phyloP scores from a whole-genome alignment of 30 jellyfish, hydroid and myxozoan genomes.

The Hydractinia symbiolongicarpus region DNA sequence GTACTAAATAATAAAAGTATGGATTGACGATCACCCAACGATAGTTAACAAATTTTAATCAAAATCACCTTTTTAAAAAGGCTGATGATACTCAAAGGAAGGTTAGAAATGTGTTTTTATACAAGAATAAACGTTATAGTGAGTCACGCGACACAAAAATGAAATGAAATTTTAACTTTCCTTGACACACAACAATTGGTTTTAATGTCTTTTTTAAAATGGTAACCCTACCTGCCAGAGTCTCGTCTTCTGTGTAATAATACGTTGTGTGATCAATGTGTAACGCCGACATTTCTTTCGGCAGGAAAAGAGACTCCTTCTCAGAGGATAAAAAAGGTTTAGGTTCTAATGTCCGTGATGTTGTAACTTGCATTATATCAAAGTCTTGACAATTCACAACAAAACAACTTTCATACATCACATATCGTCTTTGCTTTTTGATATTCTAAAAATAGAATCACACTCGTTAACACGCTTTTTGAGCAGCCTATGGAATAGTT shows the following conservation, averaged over 20 bases:
- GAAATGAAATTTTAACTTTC: not conserved
- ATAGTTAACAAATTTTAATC: not conserved
- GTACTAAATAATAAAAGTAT: constrained; percentile 42
- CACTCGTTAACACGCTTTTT: no score
- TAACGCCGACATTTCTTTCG: constrained; percentile 84
- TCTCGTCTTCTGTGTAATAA: constrained; percentile 50
- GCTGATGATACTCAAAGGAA: no score
- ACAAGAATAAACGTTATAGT: no score
- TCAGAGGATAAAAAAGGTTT: constrained; percentile 68
- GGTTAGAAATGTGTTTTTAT: no score
- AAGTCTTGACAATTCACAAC: constrained; percentile 52
- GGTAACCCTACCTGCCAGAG: constrained; percentile 54
- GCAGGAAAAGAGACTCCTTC: constrained; percentile 77
- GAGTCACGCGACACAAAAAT: not conserved
- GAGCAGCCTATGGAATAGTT: no score
- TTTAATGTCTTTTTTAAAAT: not conserved
- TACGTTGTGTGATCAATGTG: constrained; percentile 75
- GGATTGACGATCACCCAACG: not conserved
- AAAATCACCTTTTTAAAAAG: no score
- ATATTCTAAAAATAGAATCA: constrained; percentile 21
- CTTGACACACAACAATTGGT: not conserved
- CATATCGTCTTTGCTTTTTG: constrained; percentile 40
- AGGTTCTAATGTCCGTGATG: constrained; percentile 48
- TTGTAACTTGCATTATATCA: constrained; percentile 84
- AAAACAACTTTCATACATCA: constrained; percentile 84